Evolutionary conservation across 2,888 invertebrate genomes (phyloP).

Genomic region (Hymenopus coronatus): DNA sequence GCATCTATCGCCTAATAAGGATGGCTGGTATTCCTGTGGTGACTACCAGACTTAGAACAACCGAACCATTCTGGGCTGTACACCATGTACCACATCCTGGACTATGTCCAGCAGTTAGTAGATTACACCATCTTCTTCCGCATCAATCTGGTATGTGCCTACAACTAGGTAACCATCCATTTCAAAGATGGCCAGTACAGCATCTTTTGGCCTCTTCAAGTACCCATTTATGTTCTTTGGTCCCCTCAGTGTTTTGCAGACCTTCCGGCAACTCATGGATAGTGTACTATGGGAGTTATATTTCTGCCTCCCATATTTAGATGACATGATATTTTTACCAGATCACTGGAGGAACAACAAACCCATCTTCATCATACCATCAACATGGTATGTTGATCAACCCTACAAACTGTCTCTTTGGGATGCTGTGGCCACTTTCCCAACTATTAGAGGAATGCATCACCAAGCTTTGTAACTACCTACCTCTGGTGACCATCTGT

Average conservation of each 20-base stretch:
- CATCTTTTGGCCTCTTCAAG: constrained; percentile 20
- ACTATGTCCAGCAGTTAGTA: too few relatives aligned
- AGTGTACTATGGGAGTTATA: neutral
- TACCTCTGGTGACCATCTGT: too few relatives aligned
- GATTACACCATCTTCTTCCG: neutral
- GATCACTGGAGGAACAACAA: neutral
- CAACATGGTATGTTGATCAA: neutral
- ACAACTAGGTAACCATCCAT: neutral
- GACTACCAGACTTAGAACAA: too few relatives aligned
- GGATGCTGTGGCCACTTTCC: too few relatives aligned
- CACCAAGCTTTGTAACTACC: too few relatives aligned
- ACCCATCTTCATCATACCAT: neutral
- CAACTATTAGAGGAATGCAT: too few relatives aligned
- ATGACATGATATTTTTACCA: neutral
- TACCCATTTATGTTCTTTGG: constrained; percentile 25
- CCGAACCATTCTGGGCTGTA: too few relatives aligned
- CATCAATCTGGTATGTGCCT: neutral
- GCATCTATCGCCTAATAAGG: too few relatives aligned
- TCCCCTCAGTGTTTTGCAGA: constrained; percentile 10
- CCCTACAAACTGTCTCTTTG: neutral
- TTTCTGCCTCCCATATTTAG: neutral
- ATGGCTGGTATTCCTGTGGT: too few relatives aligned
- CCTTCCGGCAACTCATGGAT: constrained; percentile 21
- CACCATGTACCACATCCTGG: too few relatives aligned
- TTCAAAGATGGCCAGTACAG: constrained; percentile 6